A percentile compares a stretch with the other conserved stretches of the same genome.
Evolutionary conservation across 2,113 vertebrate species (phyloP).

Genomic region (Chrysemys picta): DNA sequence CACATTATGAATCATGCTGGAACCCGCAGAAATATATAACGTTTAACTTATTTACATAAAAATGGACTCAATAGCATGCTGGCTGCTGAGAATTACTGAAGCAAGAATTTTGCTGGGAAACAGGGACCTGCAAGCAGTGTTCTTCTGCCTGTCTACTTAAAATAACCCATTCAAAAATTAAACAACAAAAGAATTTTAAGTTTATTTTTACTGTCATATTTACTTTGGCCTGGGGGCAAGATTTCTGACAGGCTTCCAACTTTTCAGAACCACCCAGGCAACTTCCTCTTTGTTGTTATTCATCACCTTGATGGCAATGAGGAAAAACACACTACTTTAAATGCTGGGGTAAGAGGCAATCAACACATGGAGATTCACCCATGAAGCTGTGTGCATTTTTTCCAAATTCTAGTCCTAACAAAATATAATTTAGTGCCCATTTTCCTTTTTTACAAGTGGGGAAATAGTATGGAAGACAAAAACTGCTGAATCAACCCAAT

Average conservation of each 20-base stretch:
- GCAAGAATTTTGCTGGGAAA: background rate
- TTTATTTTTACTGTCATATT: background rate
- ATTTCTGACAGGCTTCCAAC: background rate
- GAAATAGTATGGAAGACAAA: background rate
- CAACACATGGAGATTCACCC: background rate
- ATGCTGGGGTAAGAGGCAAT: background rate
- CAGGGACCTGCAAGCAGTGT: background rate
- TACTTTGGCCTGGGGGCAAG: background rate
- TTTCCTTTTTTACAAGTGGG: background rate
- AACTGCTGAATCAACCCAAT: background rate
- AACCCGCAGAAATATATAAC: background rate
- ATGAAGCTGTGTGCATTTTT: accelerated
- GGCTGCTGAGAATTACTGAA: background rate
- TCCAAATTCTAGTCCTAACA: background rate
- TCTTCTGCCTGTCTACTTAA: background rate
- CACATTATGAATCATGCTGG: background rate
- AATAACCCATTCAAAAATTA: background rate
- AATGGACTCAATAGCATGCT: background rate
- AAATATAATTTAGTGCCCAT: background rate
- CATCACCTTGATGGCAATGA: background rate
- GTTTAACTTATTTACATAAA: background rate
- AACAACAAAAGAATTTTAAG: background rate
- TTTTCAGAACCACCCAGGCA: background rate
- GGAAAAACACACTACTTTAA: background rate
- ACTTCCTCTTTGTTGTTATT: background rate